Conservation (phyloP, 2,888 invertebrate genomes). For the Eupithecia subumbrata region DNA sequence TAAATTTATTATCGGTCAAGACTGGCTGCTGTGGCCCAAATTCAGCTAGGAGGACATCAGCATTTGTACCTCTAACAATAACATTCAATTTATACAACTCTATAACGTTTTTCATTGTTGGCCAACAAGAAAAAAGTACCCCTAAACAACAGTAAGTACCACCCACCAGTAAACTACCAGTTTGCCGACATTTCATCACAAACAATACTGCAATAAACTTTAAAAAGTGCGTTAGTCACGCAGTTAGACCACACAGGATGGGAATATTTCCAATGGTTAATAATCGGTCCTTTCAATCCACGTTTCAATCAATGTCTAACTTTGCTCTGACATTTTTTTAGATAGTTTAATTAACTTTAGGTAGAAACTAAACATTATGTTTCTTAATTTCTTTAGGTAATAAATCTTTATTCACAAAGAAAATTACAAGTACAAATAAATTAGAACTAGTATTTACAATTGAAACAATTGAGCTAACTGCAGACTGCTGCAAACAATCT, state of each 20-base stretch:
- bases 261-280: neutral
- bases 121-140: conserved; percentile 11
- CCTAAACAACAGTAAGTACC: conserved; percentile 20
- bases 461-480: too few relatives aligned
- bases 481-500: too few relatives aligned
- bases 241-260: conserved; percentile 37
- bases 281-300: neutral
- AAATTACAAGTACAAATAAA: too few relatives aligned
- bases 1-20: neutral
- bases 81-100: neutral
- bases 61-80: too few relatives aligned
- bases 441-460: too few relatives aligned
- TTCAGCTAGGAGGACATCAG: too few relatives aligned
- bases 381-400: neutral
- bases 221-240: conserved; percentile 40
- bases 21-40: neutral
- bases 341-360: neutral
- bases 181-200: conserved; percentile 16
- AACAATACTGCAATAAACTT: conserved; percentile 35
- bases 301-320: neutral
- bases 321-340: neutral
- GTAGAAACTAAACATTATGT: neutral
- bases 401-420: too few relatives aligned
- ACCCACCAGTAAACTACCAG: conserved; percentile 28
- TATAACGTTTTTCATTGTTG: conserved; percentile 11